phyloP scores from a whole-genome alignment of 2,888 invertebrate genomes.

The Auanema sp. region DNA sequence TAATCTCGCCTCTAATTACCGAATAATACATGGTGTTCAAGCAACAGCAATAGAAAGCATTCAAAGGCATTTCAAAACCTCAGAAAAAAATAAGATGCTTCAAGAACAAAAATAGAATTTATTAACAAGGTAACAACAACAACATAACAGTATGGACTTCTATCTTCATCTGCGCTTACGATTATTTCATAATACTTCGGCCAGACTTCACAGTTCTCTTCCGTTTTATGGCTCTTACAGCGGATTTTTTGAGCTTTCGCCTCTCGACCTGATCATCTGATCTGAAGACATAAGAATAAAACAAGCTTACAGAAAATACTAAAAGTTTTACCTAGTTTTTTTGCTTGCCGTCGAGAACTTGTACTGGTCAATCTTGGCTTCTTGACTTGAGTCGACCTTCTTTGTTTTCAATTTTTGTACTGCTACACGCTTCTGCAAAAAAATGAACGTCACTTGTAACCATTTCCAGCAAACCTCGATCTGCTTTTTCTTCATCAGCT shows the following conservation, averaged over 20 bases:
- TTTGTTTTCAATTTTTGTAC: slow-evolving; percentile 9
- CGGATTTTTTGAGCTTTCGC: slow-evolving; percentile 37
- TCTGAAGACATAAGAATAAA: slow-evolving; percentile 22
- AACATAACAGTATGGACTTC: slow-evolving; percentile 1
- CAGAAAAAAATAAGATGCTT: slow-evolving; percentile 2
- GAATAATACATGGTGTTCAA: no score
- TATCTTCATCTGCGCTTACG: background rate
- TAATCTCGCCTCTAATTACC: no score
- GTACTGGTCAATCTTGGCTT: slow-evolving; percentile 31
- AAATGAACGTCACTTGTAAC: no score
- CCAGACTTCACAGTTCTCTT: slow-evolving; percentile 27
- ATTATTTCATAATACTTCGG: slow-evolving; percentile 31
- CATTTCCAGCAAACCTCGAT: slow-evolving; percentile 19
- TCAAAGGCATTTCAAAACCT: no score
- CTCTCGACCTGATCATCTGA: slow-evolving; percentile 33
- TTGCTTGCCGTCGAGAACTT: slow-evolving; percentile 33
- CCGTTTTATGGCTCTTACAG: slow-evolving; percentile 36
- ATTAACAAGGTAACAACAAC: slow-evolving; percentile 11
- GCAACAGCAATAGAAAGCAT: no score
- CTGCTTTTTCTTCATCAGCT: slow-evolving; percentile 40
- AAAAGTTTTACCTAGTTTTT: background rate
- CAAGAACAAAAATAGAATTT: slow-evolving; percentile 12
- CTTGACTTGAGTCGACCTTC: slow-evolving; percentile 1
- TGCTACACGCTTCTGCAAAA: slow-evolving; percentile 16
- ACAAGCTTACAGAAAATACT: slow-evolving; percentile 11